phyloP scores from a whole-genome alignment of 2,888 invertebrate genomes.

The Chloroclystis v-ata region DNA sequence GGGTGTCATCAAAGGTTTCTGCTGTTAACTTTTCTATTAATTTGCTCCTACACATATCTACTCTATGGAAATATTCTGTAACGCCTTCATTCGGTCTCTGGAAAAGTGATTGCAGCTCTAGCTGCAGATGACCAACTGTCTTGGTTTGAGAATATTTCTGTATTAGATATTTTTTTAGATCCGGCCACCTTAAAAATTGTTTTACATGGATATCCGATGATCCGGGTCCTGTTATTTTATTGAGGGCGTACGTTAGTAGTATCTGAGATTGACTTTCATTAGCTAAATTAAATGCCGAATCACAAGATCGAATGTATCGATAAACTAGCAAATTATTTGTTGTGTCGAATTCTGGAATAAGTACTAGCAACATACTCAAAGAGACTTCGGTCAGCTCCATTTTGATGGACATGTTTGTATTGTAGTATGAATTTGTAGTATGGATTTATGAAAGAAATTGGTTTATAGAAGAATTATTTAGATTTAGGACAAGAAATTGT shows the following conservation, averaged over 20 bases:
- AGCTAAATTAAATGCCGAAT: constrained; percentile 18
- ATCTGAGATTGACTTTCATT: neutral
- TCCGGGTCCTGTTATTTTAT: constrained; percentile 19
- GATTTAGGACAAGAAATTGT: too few relatives aligned
- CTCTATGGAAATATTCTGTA: constrained; percentile 32
- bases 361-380: neutral
- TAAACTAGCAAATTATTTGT: constrained; percentile 15
- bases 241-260: constrained; percentile 15
- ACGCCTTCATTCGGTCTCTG: constrained; percentile 32
- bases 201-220: constrained; percentile 21
- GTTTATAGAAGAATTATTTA: too few relatives aligned
- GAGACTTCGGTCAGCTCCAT: too few relatives aligned
- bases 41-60: constrained; percentile 30
- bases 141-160: constrained; percentile 32
- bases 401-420: too few relatives aligned
- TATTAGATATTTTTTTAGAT: constrained; percentile 20
- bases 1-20: constrained; percentile 22
- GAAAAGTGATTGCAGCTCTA: constrained; percentile 30
- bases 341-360: constrained; percentile 19
- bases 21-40: constrained; percentile 29
- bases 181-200: constrained; percentile 9
- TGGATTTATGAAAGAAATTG: too few relatives aligned
- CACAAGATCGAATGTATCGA: constrained; percentile 22
- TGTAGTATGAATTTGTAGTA: neutral
- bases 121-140: constrained; percentile 20